Evolutionary conservation across 2,113 vertebrate genomes (phyloP), one percentile per base, ranked within the genome.

Genomic region (Calypte anna): DNA sequence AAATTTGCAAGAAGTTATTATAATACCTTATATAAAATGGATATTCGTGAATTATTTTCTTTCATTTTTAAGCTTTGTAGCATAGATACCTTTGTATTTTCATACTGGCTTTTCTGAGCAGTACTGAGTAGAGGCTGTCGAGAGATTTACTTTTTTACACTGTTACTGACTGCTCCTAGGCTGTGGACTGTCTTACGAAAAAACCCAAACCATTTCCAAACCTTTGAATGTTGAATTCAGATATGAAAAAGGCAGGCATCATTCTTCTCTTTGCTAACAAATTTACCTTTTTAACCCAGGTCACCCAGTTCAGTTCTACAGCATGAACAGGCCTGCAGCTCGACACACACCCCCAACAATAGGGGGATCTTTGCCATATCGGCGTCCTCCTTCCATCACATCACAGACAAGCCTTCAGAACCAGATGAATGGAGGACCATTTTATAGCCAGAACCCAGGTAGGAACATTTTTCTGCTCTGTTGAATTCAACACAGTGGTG

Each of bases 391-490:
- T 20, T 99, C 99, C 1, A 98, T 99, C 96, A 98, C 98, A 1
- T 98, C 99, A 31, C 99, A 99, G 96, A 98, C 98, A 14, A 99
- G 97, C 98, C 94, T 98, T 95, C 99, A 99, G 97, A 99, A 88
- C 97, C 99, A 99, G 98, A 98, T 99, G 70, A 99, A 99, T 0
- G 99, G 99, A 73, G 99, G 99, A 31, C 99, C 98, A 1, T 99
- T 99, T 97, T 99, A 99, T 96, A 98, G 96, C 97, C 99, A 99
- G 98, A 99, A 98, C 96, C 98, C 98, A 98, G 99, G 99, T 99
- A 94, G 77, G 90, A 43, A 36, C 36, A 46, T 13, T 55, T 8
- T 57, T 84, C 38, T 82, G 51, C 43, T 80, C 58, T 73, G 4
- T 54, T 90, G 38, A 50, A 21, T 61, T 79, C 85, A 54, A 23